Base-by-base conservation (phyloP, 2,113 vertebrate genomes). In the Saimiri boliviensis region DNA sequence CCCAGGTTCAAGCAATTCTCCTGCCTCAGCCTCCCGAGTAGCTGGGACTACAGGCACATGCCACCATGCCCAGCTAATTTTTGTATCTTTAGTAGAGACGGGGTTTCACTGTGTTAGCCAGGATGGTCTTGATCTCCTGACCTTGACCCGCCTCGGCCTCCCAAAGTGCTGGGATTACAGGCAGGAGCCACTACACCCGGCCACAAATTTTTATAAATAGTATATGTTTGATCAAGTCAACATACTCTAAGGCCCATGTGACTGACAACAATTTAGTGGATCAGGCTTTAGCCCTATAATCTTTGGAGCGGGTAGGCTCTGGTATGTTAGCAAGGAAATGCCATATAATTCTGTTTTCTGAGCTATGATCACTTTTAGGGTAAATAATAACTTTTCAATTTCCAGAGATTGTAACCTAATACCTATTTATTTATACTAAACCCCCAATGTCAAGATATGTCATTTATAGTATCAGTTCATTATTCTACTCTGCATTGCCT, bases 401-500 rank as follows among this genome's bases (percentile, higher is more conserved):
- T 54, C 47, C 52, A 45, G 45, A 76, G 3, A 32, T 2, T 47
- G 87, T 94, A 86, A 45, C 77, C 40, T 0, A 0, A 76, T 86
- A 76, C 81, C 81, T 93, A 87, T 95, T 35, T 19, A 8, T 9
- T 68, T 94, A 91, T 0, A 40, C 60, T 23, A 76, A 66, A 11
- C 10, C 54, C 85, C 95, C 97, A 96, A 96, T 63, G 60, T 63
- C 60, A 63, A 97, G 97, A 98, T 95, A 95, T 85, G 95, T 94
- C 94, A 86, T 98, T 97, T 98, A 95, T 97, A 95, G 92, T 86
- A 97, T 85, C 97, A 85, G 87, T 95, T 98, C 96, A 95, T 98
- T 98, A 98, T 97, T 97, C 97, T 93, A 96, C 97, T 96, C 96
- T 95, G 97, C 95, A 96, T 87, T 95, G 97, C 96, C 97, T 98